phyloP scores from a whole-genome alignment of 2,113 vertebrate species.

The Dolichotis patagonum region DNA sequence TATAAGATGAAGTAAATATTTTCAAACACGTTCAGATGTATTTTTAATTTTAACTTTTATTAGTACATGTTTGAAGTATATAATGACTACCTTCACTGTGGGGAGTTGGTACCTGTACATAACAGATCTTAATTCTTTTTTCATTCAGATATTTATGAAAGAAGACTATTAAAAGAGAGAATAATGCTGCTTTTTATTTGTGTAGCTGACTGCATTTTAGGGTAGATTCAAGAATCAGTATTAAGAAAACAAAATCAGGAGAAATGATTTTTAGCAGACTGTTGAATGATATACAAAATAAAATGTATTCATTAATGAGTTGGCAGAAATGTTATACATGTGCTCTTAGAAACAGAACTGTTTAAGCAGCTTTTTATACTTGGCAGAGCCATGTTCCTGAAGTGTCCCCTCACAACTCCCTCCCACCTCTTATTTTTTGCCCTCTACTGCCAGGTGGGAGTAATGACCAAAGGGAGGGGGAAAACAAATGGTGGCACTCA shows the following conservation, averaged over 20 bases:
- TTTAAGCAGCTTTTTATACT: slow-evolving; percentile 45
- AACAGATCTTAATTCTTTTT: not conserved
- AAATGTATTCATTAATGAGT: slow-evolving; percentile 62
- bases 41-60: not conserved
- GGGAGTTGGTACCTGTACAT: not conserved
- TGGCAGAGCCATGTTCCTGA: not conserved
- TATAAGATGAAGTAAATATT: slow-evolving; percentile 56
- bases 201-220: slow-evolving; percentile 44
- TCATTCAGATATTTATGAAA: slow-evolving; percentile 41
- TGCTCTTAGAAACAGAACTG: slow-evolving; percentile 37
- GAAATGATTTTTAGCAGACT: slow-evolving; percentile 59
- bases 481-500: slow-evolving; percentile 61
- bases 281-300: slow-evolving; percentile 57
- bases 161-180: slow-evolving; percentile 5
- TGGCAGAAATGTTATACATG: slow-evolving; percentile 27
- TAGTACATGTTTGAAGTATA: not conserved
- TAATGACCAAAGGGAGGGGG: slow-evolving; percentile 51
- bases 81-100: not conserved
- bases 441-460: slow-evolving; percentile 44
- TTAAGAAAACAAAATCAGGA: slow-evolving; percentile 60
- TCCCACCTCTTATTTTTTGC: not conserved
- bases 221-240: slow-evolving; percentile 43
- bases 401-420: not conserved
- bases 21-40: slow-evolving; percentile 24
- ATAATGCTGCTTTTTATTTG: not conserved